Base-by-base conservation (phyloP, 1,140 invertebrate genomes). In the Sycophila sp. region DNA sequence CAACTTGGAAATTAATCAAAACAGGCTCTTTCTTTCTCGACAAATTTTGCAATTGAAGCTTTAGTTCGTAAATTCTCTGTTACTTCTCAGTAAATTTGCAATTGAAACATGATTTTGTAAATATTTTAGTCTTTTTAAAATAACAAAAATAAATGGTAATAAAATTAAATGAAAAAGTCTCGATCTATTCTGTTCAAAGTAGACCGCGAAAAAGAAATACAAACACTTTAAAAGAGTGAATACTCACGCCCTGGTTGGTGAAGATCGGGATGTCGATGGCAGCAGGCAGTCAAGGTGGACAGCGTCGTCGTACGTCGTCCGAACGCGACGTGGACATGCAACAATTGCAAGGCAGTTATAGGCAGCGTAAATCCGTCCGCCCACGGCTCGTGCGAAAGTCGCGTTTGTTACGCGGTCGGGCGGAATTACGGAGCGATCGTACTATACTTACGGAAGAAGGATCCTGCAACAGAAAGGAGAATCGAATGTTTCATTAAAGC, bases 391-490 rank as follows among this genome's bases (percentile, higher is more conserved):
- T 75, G 55, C 38, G 76, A 70, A 72, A 70, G 56, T 74, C 67
- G 63, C 72, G 74, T 76, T 72, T 74, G 72, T 74, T 49, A 55
- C 17, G 56, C 66, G 15, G 51, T 55, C 51, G 40, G 19, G 24
- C 59, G 42, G 22, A n/a, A n/a, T n/a, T n/a, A n/a, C n/a, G n/a
- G n/a, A n/a, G n/a, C 8, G 51, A 24, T 65, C 40, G 26, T 30
- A 22, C 6, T 24, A n/a, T 26, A 87, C 86, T 87, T 77, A 87
- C 86, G 75, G 85, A 87, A 74, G 85, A 84, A 62, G 86, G 86
- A 80, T 87, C 86, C 86, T 87, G 84, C 76, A 87, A 87, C 84
- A 87, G 75, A 86, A 75, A 76, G 32, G 62, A 74, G 69, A 76
- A 68, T 73, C 24, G 40, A 66, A 47, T 30, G 58, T 22, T 53